Evolutionary conservation across 1,140 invertebrate genomes (phyloP).

Genomic region (Drosophila triauraria): DNA sequence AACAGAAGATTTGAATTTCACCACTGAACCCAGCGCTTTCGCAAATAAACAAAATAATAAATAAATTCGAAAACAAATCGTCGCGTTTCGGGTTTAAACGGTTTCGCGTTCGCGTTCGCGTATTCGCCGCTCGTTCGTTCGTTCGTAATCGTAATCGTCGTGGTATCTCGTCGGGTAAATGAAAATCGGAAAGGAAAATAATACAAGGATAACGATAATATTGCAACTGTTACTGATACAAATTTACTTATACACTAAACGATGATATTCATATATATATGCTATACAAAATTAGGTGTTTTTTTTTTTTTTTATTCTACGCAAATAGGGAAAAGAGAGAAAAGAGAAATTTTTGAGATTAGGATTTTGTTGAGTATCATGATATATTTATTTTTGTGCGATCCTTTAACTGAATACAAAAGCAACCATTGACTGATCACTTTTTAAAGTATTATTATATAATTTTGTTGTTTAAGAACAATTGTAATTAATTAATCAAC

Average conservation of each 20-base stretch:
- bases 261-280: constrained; percentile 65
- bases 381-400: constrained; percentile 58
- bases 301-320: constrained; percentile 28
- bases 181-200: constrained; percentile 54
- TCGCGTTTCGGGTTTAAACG: constrained; percentile 83
- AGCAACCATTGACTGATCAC: constrained; percentile 79
- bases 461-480: constrained; percentile 74
- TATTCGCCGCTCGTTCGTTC: constrained; percentile 83
- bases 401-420: constrained; percentile 63
- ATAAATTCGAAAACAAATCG: constrained; percentile 38
- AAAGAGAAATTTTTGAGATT: constrained; percentile 53
- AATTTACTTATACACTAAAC: constrained; percentile 72
- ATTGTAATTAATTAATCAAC: constrained; percentile 56
- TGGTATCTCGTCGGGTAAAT: constrained; percentile 67
- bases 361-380: constrained; percentile 62
- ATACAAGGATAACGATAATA: constrained; percentile 60
- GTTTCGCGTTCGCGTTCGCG: constrained; percentile 84
- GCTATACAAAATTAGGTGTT: constrained; percentile 63
- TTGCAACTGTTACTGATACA: constrained; percentile 79
- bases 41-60: constrained; percentile 27
- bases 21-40: constrained; percentile 56
- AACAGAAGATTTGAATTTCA: constrained; percentile 47
- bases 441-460: constrained; percentile 81
- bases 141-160: constrained; percentile 61
- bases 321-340: constrained; percentile 23